Conservation (phyloP, 2,888 invertebrate genomes). For the Creontiades dilutus region DNA sequence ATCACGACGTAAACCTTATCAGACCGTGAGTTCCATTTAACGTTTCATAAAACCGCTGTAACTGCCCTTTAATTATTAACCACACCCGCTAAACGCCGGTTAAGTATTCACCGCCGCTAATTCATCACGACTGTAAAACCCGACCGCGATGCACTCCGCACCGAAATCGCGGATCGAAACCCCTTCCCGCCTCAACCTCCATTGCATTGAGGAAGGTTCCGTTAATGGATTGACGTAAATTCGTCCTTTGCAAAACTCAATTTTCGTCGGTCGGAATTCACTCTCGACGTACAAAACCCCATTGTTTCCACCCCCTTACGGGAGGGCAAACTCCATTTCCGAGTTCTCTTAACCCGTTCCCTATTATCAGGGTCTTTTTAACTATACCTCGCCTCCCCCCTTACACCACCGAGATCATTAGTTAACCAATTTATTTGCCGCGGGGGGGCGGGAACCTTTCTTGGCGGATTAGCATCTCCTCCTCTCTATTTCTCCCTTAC, state of each 20-base stretch:
- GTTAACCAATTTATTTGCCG: constrained; percentile 1
- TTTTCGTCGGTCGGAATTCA: background rate
- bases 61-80: too few species aligned
- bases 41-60: too few species aligned
- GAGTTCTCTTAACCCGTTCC: constrained; percentile 1
- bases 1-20: too few species aligned
- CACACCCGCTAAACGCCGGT: too few species aligned
- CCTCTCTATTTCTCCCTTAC: background rate
- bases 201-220: background rate
- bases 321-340: background rate
- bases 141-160: too few species aligned
- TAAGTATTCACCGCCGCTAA: too few species aligned
- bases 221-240: background rate
- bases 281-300: background rate
- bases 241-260: background rate
- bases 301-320: background rate
- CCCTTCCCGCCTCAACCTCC: background rate
- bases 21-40: too few species aligned
- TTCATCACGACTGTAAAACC: too few species aligned
- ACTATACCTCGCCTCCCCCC: background rate
- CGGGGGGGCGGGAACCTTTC: background rate
- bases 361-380: background rate
- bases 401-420: background rate
- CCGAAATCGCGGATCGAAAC: too few species aligned
- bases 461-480: background rate